These are phyloP conservation scores for Bruchidius siliquastri DNA, from an alignment of 2,888 invertebrate genomes.

Conservation along the genomic window DNA sequence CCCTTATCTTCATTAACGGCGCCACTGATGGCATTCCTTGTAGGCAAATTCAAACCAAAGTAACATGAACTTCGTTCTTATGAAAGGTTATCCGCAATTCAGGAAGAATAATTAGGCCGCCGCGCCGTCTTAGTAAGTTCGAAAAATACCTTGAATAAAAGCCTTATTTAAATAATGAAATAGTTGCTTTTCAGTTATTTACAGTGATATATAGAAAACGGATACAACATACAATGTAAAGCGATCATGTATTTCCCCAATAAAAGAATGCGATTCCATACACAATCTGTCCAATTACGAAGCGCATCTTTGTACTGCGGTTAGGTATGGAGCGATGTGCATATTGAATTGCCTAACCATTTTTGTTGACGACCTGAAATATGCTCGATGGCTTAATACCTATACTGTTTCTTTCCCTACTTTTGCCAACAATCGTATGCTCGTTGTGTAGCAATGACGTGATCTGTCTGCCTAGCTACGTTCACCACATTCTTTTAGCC, in stretches of 20 bases:
- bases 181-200: background rate
- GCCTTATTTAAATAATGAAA: background rate
- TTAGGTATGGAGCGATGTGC: background rate
- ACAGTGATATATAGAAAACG: background rate
- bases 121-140: too few species aligned
- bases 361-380: background rate
- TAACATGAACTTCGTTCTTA: too few species aligned
- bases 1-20: too few species aligned
- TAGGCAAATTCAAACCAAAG: too few species aligned
- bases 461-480: background rate
- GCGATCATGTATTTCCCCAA: background rate
- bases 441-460: background rate
- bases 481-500: background rate
- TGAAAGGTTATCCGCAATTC: too few species aligned
- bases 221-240: background rate
- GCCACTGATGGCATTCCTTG: too few species aligned
- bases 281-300: background rate
- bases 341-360: background rate
- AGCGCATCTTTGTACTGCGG: background rate
- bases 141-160: too few species aligned
- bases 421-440: background rate
- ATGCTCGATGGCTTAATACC: too few species aligned
- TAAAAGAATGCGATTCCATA: background rate
- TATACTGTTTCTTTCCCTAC: background rate
- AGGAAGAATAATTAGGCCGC: too few species aligned